Evolutionary conservation across 2,113 vertebrate genomes (phyloP), one percentile per base, ranked within the genome.

Genomic region (Vombatus ursinus): DNA sequence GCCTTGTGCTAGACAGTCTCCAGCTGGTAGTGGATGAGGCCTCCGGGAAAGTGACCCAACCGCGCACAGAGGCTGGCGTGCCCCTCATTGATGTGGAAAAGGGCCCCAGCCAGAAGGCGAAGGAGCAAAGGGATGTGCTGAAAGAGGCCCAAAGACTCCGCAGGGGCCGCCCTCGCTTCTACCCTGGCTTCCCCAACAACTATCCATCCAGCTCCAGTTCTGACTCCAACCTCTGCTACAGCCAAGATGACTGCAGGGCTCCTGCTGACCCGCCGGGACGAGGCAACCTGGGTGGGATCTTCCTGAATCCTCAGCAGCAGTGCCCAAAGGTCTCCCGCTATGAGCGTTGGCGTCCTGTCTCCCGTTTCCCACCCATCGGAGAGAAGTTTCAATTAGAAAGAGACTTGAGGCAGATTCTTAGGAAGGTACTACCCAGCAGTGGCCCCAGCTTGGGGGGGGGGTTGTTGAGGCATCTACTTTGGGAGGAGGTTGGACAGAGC

Each of bases 11-110:
- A 61, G 97, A 98, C 12, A 98, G 97, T 89, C 94, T 98, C 50
- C 98, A 98, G 95, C 89, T 50, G 0, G 98, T 98, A 26, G 97
- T 98, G 90, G 98, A 98, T 26, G 90, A 97, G 8, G 98, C 98
- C 0, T 93, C 97, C 0, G 93, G 95, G 44, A 96, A 89, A 9
- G 26, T 98, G 19, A 91, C 94, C 0, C 7, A 93, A 2, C 50
- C 95, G 91, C 98, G 95, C 53, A 98, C 97, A 0, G 57, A 97
- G 50, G 89, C 95, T 0, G 98, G 98, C 19, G 16, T 92, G 22
- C 97, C 92, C 0, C 26, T 98, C 54, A 94, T 98, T 49, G 96
- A 98, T 0, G 48, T 98, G 48, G 91, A 92, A 47, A 93, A 94
- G 28, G 95, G 97, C 93, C 52, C 96, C 52, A 0, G 0, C 91